Conservation (phyloP, 2,113 vertebrate species). For the Phycodurus eques region DNA sequence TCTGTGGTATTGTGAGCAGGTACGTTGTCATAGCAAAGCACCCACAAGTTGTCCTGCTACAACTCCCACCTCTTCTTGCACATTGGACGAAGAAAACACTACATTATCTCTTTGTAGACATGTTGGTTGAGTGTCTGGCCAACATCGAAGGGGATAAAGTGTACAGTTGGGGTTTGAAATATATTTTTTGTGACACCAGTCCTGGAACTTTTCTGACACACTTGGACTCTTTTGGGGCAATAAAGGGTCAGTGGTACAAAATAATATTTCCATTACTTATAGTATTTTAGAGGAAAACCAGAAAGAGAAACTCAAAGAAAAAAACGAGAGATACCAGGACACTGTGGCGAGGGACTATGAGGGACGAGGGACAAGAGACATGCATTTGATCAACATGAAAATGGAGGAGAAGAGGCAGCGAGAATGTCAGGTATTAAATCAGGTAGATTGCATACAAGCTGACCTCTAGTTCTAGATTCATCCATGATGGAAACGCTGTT, state of each 20-base stretch:
- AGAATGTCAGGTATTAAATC: slow-evolving; percentile 67
- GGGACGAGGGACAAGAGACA: slow-evolving; percentile 76
- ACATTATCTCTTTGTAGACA: no score
- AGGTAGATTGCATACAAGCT: neutral
- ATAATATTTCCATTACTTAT: neutral
- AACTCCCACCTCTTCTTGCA: neutral
- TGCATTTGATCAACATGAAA: slow-evolving; percentile 76
- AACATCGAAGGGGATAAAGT: no score
- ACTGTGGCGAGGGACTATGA: slow-evolving; percentile 80
- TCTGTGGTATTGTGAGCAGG: no score
- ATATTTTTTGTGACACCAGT: neutral
- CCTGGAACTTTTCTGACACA: neutral
- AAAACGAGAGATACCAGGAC: slow-evolving; percentile 77
- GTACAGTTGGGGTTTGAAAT: neutral
- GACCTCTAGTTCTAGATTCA: neutral
- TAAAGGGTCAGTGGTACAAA: neutral
- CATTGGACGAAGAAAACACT: neutral
- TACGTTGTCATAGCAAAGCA: no score
- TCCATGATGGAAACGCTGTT: neutral
- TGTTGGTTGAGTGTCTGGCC: no score
- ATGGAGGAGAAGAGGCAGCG: slow-evolving; percentile 74
- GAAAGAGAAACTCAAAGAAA: slow-evolving; percentile 41
- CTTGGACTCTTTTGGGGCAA: neutral
- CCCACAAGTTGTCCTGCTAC: neutral
- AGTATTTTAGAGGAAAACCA: slow-evolving; percentile 14